Base-by-base conservation (phyloP, 2,113 vertebrate genomes). In the Tangachromis dhanisi region DNA sequence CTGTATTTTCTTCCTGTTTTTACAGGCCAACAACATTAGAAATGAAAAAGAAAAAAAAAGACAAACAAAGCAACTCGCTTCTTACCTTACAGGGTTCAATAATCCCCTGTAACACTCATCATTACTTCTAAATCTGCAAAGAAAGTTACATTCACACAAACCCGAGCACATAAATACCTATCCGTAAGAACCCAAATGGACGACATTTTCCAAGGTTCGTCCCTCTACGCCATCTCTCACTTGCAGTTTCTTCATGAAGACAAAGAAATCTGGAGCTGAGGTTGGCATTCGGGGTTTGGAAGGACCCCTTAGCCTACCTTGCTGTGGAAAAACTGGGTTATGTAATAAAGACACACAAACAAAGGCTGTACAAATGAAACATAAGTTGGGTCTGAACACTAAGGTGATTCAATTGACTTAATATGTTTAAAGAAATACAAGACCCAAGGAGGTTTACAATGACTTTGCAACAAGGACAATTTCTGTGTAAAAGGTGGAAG, bases 81-180 rank as follows among this genome's bases (percentile, higher is more conserved):
- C 98, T 99, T 98, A 99, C 98, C 98, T 97, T 97, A 97, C 97
- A 97, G 96, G 97, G 96, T 97, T 97, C 96, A 98, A 97, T 89
- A 76, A 85, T 89, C 92, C 95, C 95, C 95, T 94, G 96, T 96
- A 96, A 93, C 96, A 96, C 96, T 95, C 95, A 96, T 96, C 96
- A 95, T 93, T 96, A 97, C 95, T 96, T 97, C 96, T 98, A 97
- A 92, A 97, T 98, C 97, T 97, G 97, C 96, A 97, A 98, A 97
- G 96, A 98, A 96, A 97, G 94, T 98, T 97, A 99, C 98, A 99
- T 98, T 98, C 98, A 99, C 99, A 99, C 98, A 98, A 98, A 98
- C 98, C 98, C 98, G 97, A 98, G 96, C 97, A 98, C 98, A 99
- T 99, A 99, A 99, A 99, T 99, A 99, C 99, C 99, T 99, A 99